These are phyloP conservation scores for Hecatera dysodea DNA, from an alignment of 2,888 invertebrate species.

Conservation along the genomic window DNA sequence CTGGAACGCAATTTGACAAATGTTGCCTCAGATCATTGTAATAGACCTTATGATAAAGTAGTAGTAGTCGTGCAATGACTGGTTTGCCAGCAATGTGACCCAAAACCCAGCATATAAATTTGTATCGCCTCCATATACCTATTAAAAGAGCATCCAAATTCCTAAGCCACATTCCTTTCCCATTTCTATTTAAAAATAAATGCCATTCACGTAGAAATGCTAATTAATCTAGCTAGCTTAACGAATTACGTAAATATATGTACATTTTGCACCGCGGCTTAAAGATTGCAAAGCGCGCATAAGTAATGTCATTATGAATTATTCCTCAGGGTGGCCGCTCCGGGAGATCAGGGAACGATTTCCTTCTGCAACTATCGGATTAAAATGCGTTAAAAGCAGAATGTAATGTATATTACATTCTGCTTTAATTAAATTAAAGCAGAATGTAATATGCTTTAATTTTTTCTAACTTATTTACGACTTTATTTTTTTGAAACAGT, in stretches of 20 bases:
- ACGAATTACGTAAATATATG: slow-evolving; percentile 47
- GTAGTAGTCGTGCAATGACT: too few species aligned
- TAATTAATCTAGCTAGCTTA: slow-evolving; percentile 39
- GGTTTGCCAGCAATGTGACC: too few species aligned
- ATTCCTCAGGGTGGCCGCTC: slow-evolving; percentile 32
- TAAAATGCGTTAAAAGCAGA: neutral
- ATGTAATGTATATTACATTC: neutral
- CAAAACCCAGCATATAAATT: too few species aligned
- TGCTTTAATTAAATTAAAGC: too few species aligned
- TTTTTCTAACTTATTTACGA: too few species aligned
- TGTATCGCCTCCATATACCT: too few species aligned
- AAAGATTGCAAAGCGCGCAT: slow-evolving; percentile 44
- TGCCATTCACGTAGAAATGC: slow-evolving; percentile 21
- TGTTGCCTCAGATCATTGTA: too few species aligned
- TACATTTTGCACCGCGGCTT: slow-evolving; percentile 22
- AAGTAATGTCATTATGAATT: slow-evolving; percentile 44
- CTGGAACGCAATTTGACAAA: too few species aligned
- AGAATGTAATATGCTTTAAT: too few species aligned
- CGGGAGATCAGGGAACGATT: slow-evolving; percentile 14
- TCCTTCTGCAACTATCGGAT: slow-evolving; percentile 16
- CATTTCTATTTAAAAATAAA: slow-evolving; percentile 13
- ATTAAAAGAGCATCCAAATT: neutral
- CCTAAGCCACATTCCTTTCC: neutral
- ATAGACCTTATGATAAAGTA: too few species aligned
- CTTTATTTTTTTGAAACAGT: too few species aligned